Evolutionary conservation across 2,113 vertebrate species (phyloP), one percentile per base, ranked within the genome.

Genomic region (Boleophthalmus pectinirostris): DNA sequence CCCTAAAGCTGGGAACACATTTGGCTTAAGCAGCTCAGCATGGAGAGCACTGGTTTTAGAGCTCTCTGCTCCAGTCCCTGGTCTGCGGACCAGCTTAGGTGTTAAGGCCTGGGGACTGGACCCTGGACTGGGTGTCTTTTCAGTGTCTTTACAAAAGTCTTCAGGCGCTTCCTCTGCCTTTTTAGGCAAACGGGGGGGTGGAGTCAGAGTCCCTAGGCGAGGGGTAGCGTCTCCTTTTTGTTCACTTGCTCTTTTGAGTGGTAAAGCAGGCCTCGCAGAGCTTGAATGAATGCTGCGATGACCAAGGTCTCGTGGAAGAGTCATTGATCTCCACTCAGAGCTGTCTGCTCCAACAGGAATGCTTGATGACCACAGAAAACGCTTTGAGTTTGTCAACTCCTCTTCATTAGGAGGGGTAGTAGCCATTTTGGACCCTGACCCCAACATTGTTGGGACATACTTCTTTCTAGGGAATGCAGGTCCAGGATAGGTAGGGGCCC

Each of bases 201-300:
- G 95, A 0, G 96, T 97, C 67, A 95, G 93, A 0, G 96, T 94
- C 66, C 96, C 96, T 68, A 91, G 88, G 18, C 91, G 89, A 11
- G 86, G 84, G 24, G 80, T 70, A 29, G 74, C 46, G 16, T 96
- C 96, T 3, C 87, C 70, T 88, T 95, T 96, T 73, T 87, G 90
- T 87, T 98, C 96, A 0, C 84, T 94, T 0, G 93, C 93, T 47
- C 94, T 89, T 84, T 99, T 99, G 60, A 96, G 95, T 0, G 97
- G 98, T 89, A 99, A 89, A 0, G 96, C 98, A 0, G 97, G 96
- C 88, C 97, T 98, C 23, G 94, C 95, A 0, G 97, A 96, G 68
- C 95, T 94, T 0, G 96, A 94, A 75, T 98, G 95, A 6, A 97
- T 95, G 81, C 95, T 96, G 7, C 94, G 93, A 0, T 95, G 96